Base-by-base conservation (phyloP, 2,888 invertebrate species). In the Leptodirus hochenwartii region DNA sequence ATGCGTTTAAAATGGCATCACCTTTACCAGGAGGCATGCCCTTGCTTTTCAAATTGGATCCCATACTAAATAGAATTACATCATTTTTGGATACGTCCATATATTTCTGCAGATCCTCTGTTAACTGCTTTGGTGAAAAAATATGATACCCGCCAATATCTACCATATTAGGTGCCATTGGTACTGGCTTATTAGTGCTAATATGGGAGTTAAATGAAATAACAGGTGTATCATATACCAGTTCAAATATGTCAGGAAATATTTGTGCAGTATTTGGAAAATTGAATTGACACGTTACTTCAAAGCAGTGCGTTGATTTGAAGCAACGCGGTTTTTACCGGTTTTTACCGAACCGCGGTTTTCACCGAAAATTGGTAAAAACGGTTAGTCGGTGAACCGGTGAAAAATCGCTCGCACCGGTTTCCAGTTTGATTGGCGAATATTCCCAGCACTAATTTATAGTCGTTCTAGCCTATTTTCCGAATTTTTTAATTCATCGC, bases 21-120 rank as follows among this genome's bases (percentile, higher is more conserved):
- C 58, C 51, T 36, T 60, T 64, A 3, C 62, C 58, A 0, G 45
- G 39, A 0, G 64, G 59, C 29, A 76, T 43, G 37, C 69, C 58
- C n/a, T 58, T 51, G 36, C 64, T 64, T 31, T 59, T 55, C 1
- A 69, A 52, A 36, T 65, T 62, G 1, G 70, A 65, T 3, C 71
- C 72, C 44, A 72, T 61, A 38, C 63, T 67, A 36, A 69, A 60
- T 35, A 64, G 64, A 2, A 69, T 53, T 0, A 61, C 64, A 2
- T 69, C 69, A 24, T 66, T 38, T 28, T 50, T 53, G 1, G 67
- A 55, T 6, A 53, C 47, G 37, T 69, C 65, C 32, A 69, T 41
- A 32, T 59, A 50, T 13, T 51, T 47, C 47, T 66, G 54, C 1
- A 69, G 44, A 45, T 68, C 63, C 58, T 36, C 17, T 1, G 49